Evolutionary conservation across 2,888 invertebrate species (phyloP), one percentile per base, ranked within the genome.

Genomic region (Callyntrura guangdongensis): DNA sequence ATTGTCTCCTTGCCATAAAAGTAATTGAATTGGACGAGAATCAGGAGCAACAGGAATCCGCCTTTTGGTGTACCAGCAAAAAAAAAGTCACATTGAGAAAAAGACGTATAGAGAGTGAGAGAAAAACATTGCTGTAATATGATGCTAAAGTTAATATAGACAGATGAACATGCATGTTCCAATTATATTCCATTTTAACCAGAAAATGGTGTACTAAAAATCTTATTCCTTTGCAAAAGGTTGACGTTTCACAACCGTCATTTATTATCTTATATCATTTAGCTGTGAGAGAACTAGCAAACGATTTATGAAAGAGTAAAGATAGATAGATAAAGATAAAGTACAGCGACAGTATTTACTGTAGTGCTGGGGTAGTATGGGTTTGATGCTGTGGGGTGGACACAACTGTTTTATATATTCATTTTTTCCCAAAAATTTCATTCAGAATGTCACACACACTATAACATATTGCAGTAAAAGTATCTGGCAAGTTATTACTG

Each of bases 1-100:
- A 86, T 90, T 90, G 90, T 90, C 90, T 81, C 67, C 22, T 85
- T 90, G 90, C 90, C 90, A 90, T 90, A 90, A 90, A 90, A 85
- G 90, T 90, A 90, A 90, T 90, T 90, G 90, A 90, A 90, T 90
- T 90, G 90, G 90, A 90, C 85, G 69, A 79, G 85, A 49, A 69
- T 90, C 90, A 90, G 90, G 59, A 89, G 61, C 74, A 49, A 36
- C 79, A 84, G 67, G 84, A 79, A 81, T 36, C 36, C 36, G 36
- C 36, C 36, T 36, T 6, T 36, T 36, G 36, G 36, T 36, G 36
- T 6, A 36, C 36, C 36, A 36, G 6, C 36, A 4, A 36, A 36
- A 36, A 36, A 36, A 36, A n/a, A n/a, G n/a, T n/a, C n/a, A 6
- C 36, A 4, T 36, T 36, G 3, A n/a, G n/a, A 36, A 36, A 36